These are phyloP conservation scores for Corvus cornix DNA, from an alignment of 2,113 vertebrate genomes.

Conservation along the genomic window DNA sequence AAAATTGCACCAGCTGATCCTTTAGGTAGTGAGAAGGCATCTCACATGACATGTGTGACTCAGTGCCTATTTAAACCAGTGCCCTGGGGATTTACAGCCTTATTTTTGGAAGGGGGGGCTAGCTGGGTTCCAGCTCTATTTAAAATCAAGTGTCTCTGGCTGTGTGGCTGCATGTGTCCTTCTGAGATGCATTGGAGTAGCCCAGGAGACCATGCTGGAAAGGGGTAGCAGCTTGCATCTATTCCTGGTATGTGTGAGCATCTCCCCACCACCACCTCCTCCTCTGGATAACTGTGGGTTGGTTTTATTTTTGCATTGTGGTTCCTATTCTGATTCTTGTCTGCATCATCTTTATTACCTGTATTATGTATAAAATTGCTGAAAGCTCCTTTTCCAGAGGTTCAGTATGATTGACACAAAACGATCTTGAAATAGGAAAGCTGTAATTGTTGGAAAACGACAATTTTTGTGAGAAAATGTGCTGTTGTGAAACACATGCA, in stretches of 20 bases:
- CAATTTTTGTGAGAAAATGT: neutral
- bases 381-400: neutral
- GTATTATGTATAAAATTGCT: neutral
- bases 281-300: neutral
- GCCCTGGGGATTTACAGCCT: constrained; percentile 33
- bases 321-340: neutral
- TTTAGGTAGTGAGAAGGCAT: neutral
- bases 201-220: neutral
- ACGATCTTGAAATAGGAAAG: neutral
- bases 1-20: neutral
- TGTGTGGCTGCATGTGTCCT: neutral
- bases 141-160: neutral
- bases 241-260: neutral
- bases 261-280: neutral
- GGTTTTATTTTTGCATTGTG: neutral
- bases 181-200: neutral
- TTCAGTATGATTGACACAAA: neutral
- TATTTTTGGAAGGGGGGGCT: constrained; percentile 38
- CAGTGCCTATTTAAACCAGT: neutral
- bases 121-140: constrained; percentile 13
- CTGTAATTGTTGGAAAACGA: neutral
- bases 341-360: neutral
- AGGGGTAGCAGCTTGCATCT: neutral
- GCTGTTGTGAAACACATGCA: neutral
- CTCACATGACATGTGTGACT: constrained; percentile 19